Base-by-base conservation (phyloP, 2,113 vertebrate species). In the Neolamprologus sp. region DNA sequence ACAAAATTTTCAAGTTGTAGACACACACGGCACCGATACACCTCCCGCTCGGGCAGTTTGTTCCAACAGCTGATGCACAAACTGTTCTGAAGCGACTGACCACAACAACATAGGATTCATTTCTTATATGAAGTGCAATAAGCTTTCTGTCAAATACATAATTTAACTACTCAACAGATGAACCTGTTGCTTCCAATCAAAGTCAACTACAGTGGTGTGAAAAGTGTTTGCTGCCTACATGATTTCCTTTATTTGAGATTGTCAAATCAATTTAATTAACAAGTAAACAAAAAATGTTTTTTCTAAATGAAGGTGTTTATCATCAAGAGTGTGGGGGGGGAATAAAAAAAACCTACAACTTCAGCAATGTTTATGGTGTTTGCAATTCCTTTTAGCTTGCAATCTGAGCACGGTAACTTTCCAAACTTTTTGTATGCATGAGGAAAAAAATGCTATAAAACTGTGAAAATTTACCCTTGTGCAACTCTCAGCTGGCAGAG, bases 401-500 rank as follows among this genome's bases (percentile, higher is more conserved):
- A 7, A 28, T 47, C 42, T 47, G 68, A 26, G 21, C 40, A 47
- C 3, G 9, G 23, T 47, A 17, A 28, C 23, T 47, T 75, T 49
- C 16, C 16, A 75, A 49, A 49, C 23, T 3, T 19, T 75, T 49
- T 0, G 2, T 47, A 49, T 75, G 71, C 23, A 75, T 47, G 42
- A 3, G 12, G 21, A 19, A 75, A 30, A 28, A 30, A 49, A 49
- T 75, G 71, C 23, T 75, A 49, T 78, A 78, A 49, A 30, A 78
- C 12, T 65, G 57, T 60, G 1, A 37, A 73, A 11, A 35, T 92
- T 94, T 89, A 97, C 97, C 94, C 58, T 88, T 35, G 92, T 94
- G 40, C 90, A 83, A 55, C 96, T 88, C 53, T 96, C 89, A 23
- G 82, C 73, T 16, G 94, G 91, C 45, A 94, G 85, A n/a, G 65